Evolutionary conservation across 1,140 invertebrate genomes (phyloP).

Genomic region (Parapsyche elsis): DNA sequence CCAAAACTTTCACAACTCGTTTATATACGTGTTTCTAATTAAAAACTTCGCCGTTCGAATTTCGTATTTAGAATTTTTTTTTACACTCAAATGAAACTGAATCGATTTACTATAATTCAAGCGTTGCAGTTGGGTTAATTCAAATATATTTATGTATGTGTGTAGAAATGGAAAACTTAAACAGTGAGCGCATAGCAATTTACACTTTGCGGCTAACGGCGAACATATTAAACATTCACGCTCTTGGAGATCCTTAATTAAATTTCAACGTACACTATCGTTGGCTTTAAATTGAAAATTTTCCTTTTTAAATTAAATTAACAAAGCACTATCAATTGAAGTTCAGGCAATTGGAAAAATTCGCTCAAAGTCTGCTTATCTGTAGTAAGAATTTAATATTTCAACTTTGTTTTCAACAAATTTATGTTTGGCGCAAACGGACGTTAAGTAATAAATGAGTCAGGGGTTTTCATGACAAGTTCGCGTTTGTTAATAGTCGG

Average conservation of each 20-base stretch:
- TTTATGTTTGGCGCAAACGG: too few species aligned
- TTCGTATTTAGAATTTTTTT: not conserved
- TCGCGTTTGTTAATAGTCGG: conserved; percentile 53
- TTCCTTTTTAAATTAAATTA: not conserved
- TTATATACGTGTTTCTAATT: not conserved
- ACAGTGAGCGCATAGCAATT: not conserved
- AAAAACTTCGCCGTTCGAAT: not conserved
- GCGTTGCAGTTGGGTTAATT: too few species aligned
- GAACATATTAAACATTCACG: not conserved
- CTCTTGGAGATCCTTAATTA: not conserved
- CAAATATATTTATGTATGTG: too few species aligned
- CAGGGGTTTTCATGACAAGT: conserved; percentile 52
- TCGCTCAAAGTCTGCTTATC: too few species aligned
- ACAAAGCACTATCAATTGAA: too few species aligned
- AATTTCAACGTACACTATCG: not conserved
- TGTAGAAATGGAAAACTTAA: too few species aligned
- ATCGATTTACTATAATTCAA: too few species aligned
- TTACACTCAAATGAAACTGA: not conserved
- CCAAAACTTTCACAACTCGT: not conserved
- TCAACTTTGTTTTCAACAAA: too few species aligned
- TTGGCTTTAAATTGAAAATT: not conserved
- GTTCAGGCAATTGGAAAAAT: too few species aligned
- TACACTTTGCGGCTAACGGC: not conserved
- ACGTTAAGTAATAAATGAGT: not conserved
- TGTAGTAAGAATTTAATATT: too few species aligned